phyloP scores from a whole-genome alignment of 2,888 invertebrate species.

The Orgyia antiqua region DNA sequence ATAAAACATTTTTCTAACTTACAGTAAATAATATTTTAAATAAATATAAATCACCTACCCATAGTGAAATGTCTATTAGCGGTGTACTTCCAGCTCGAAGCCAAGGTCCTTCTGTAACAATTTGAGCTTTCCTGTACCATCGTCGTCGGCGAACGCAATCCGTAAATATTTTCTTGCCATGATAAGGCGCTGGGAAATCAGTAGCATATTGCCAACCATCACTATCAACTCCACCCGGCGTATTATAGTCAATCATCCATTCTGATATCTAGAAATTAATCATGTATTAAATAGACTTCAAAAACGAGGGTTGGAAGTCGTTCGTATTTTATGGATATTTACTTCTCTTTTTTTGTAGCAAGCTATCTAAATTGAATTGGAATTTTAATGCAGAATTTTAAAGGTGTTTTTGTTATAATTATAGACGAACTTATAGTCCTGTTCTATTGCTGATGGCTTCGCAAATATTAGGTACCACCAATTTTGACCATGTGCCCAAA shows the following conservation, averaged over 20 bases:
- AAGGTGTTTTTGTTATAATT: no score
- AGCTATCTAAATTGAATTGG: no score
- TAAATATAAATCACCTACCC: slow-evolving; percentile 59
- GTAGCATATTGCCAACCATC: slow-evolving; percentile 98
- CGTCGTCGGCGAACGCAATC: slow-evolving; percentile 92
- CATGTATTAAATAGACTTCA: background rate
- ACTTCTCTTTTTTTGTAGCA: no score
- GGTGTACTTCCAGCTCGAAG: slow-evolving; percentile 91
- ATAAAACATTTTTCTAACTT: no score
- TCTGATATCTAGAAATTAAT: slow-evolving; percentile 82
- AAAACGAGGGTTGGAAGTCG: background rate
- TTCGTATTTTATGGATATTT: no score
- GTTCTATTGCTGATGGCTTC: no score
- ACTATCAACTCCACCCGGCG: slow-evolving; percentile 91
- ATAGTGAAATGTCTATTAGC: slow-evolving; percentile 87
- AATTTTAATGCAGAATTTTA: no score
- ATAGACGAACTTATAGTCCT: no score
- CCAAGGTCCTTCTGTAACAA: slow-evolving; percentile 93
- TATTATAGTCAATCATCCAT: slow-evolving; percentile 95
- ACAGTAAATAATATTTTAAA: no score
- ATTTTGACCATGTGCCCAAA: no score
- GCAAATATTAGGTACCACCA: no score
- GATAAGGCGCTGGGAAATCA: slow-evolving; percentile 93
- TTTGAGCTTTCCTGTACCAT: slow-evolving; percentile 90
- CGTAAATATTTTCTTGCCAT: slow-evolving; percentile 90